Evolutionary conservation across 2,888 invertebrate species (phyloP).

Genomic region (Lycaena phlaeas): DNA sequence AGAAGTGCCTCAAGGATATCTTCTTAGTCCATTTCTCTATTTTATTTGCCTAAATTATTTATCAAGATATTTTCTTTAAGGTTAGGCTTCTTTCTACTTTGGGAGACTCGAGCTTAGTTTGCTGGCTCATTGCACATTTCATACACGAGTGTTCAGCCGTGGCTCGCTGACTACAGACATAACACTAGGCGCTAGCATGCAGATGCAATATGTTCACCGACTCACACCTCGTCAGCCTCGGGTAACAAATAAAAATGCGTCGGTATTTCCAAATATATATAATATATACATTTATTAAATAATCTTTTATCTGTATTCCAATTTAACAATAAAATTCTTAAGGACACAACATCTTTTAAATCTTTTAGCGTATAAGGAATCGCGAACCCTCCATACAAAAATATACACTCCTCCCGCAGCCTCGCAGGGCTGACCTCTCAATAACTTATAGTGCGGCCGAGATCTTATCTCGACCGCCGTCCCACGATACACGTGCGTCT

Average conservation of each 20-base stretch:
- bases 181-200: no score
- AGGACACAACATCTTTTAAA: slow-evolving; percentile 72
- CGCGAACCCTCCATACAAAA: slow-evolving; percentile 34
- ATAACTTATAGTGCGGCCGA: slow-evolving; percentile 5
- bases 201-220: no score
- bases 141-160: no score
- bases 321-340: slow-evolving; percentile 74
- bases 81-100: no score
- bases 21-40: no score
- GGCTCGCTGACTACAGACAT: no score
- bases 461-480: slow-evolving; percentile 3
- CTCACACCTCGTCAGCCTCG: not conserved
- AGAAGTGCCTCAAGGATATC: no score
- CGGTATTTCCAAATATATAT: slow-evolving; percentile 69
- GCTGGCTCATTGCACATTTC: no score
- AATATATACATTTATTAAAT: slow-evolving; percentile 74
- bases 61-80: no score
- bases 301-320: slow-evolving; percentile 71
- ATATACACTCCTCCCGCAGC: slow-evolving; percentile 27
- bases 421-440: slow-evolving; percentile 3
- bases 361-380: slow-evolving; percentile 52
- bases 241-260: slow-evolving; percentile 15
- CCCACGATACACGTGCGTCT: slow-evolving; percentile 5
- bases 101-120: no score
- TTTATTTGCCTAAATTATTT: no score